Percentiles rank a stretch among this genome's conserved stretches.
Conservation (phyloP, 1,140 invertebrate species). For the Neotoxoptera formosana region DNA sequence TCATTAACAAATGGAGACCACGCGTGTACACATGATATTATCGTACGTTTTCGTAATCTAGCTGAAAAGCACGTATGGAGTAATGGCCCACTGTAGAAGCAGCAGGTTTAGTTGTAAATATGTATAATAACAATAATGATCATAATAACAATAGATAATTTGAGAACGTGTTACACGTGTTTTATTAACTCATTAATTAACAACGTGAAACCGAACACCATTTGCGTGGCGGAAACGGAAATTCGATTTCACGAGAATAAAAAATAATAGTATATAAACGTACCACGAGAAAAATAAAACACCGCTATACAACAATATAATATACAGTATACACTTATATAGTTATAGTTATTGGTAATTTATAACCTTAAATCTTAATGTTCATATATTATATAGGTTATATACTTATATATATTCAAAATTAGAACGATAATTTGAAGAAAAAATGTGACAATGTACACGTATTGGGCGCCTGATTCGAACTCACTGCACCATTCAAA, state of each 20-base stretch:
- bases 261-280: neutral
- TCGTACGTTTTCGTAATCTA: neutral
- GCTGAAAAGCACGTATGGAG: neutral
- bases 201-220: neutral
- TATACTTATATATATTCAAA: too few species aligned
- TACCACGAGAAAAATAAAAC: neutral
- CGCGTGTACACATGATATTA: neutral
- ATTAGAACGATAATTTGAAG: neutral
- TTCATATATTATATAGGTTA: neutral
- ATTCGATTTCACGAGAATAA: neutral
- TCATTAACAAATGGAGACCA: conserved; percentile 19
- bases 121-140: neutral
- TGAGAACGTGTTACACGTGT: neutral
- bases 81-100: neutral
- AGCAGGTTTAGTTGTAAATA: neutral
- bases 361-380: neutral
- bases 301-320: neutral
- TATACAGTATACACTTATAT: neutral
- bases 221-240: neutral
- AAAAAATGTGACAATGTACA: neutral
- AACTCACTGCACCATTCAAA: neutral
- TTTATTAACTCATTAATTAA: conserved; percentile 40
- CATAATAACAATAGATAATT: conserved; percentile 1
- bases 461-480: neutral
- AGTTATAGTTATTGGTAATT: neutral